Conservation (phyloP, 2,113 vertebrate genomes). For the Formicarius rufipectus region DNA sequence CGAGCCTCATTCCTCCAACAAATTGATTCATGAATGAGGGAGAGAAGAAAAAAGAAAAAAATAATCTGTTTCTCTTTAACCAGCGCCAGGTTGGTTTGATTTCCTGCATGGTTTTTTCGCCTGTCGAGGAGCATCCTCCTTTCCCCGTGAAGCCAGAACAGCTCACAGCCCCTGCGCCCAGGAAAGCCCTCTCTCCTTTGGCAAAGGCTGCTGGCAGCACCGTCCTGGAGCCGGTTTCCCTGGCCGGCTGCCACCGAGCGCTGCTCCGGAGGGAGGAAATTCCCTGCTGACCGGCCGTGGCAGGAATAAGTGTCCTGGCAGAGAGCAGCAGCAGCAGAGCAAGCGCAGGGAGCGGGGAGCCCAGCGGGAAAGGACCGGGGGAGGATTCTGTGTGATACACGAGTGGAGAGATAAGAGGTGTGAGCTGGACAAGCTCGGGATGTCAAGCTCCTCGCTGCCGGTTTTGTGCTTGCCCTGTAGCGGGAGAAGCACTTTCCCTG, state of each 20-base stretch:
- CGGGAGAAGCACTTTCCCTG: rapidly evolving
- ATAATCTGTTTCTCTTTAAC: background rate
- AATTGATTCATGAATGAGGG: background rate
- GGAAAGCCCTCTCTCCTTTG: background rate
- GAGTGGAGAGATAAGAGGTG: background rate
- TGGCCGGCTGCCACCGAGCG: background rate
- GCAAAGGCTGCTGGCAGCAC: conserved; percentile 28
- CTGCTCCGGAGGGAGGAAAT: conserved; percentile 2
- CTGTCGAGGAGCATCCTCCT: background rate
- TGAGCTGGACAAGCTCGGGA: background rate
- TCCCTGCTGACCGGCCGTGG: background rate
- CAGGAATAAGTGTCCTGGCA: background rate
- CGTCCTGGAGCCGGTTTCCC: background rate
- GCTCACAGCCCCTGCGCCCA: background rate
- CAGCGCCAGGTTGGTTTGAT: background rate
- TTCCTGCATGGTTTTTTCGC: background rate
- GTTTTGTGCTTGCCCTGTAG: background rate
- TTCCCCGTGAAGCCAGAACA: rapidly evolving
- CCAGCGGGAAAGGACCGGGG: background rate
- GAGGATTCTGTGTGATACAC: background rate
- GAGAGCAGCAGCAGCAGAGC: background rate
- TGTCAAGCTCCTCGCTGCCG: background rate
- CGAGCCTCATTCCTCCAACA: background rate
- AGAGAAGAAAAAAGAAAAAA: rapidly evolving
- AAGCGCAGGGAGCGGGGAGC: background rate